These are phyloP conservation scores for Pardalotus punctatus DNA, from an alignment of 2,113 vertebrate genomes.

Conservation along the genomic window DNA sequence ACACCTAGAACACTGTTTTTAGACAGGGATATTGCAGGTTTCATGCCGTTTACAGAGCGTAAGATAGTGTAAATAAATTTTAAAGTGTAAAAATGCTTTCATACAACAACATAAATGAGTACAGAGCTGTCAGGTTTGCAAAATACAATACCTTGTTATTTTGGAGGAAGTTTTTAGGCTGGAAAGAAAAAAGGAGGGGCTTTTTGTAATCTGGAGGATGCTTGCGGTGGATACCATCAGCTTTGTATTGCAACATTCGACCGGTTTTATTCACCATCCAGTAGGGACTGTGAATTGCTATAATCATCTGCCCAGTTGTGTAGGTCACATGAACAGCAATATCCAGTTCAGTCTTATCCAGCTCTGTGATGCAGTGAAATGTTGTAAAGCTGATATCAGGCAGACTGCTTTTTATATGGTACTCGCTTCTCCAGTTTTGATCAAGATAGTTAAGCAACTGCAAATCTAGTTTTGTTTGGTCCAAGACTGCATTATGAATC, in stretches of 20 bases:
- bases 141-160: conserved; percentile 89
- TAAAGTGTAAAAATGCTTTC: neutral
- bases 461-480: conserved; percentile 82
- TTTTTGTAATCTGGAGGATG: conserved; percentile 91
- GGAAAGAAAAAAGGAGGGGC: conserved; percentile 95
- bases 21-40: neutral
- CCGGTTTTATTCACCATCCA: conserved; percentile 98
- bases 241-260: conserved; percentile 94
- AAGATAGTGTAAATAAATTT: neutral
- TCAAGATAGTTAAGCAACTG: conserved; percentile 86
- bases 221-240: conserved; percentile 95
- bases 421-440: conserved; percentile 88
- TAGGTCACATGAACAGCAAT: conserved; percentile 90
- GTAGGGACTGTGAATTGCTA: conserved; percentile 91
- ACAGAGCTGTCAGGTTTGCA: neutral
- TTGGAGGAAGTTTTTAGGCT: conserved; percentile 89
- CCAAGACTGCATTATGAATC: conserved; percentile 85
- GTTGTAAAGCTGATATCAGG: conserved; percentile 91
- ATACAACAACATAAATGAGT: neutral
- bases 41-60: neutral
- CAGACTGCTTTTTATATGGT: conserved; percentile 78
- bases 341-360: conserved; percentile 85
- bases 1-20: neutral
- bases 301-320: conserved; percentile 80
- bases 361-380: conserved; percentile 77